Percentiles rank a stretch among this genome's conserved stretches.
Evolutionary conservation across 2,113 vertebrate genomes (phyloP).

Genomic region (Pituophis catenifer): DNA sequence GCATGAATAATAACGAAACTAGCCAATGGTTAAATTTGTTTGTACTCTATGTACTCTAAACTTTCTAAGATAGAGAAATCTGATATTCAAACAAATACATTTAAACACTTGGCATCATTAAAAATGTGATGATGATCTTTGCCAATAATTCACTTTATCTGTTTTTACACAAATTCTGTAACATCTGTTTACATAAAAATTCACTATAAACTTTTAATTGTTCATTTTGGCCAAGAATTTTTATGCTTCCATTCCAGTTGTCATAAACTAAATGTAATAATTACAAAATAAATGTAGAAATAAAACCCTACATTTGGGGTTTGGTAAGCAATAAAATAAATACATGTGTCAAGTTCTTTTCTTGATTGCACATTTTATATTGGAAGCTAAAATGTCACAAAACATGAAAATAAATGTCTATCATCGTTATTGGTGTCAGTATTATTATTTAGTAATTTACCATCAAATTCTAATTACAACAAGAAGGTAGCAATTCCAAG

Average conservation of each 20-base stretch:
- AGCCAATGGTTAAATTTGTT: constrained; percentile 31
- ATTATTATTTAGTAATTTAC: constrained; percentile 63
- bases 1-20: constrained; percentile 44
- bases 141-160: constrained; percentile 38
- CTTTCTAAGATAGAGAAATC: constrained; percentile 60
- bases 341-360: constrained; percentile 66
- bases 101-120: constrained; percentile 55
- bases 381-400: constrained; percentile 86
- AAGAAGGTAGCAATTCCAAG: constrained; percentile 72
- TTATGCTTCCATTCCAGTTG: constrained; percentile 73
- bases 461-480: constrained; percentile 76
- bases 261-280: constrained; percentile 55
- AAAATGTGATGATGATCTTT: constrained; percentile 52
- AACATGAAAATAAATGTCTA: constrained; percentile 78
- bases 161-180: constrained; percentile 30
- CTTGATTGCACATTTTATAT: constrained; percentile 80
- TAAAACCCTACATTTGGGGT: constrained; percentile 59
- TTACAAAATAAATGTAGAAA: constrained; percentile 69
- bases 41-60: constrained; percentile 42
- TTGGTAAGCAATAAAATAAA: constrained; percentile 75
- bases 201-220: constrained; percentile 50
- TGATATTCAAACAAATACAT: constrained; percentile 54
- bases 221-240: constrained; percentile 58
- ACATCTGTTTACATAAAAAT: constrained; percentile 36
- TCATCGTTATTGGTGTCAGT: constrained; percentile 58